Percentiles rank a stretch among this genome's conserved stretches.
These are phyloP conservation scores for Ascaphus truei DNA, from an alignment of 2,113 vertebrate species.

Conservation along the genomic window DNA sequence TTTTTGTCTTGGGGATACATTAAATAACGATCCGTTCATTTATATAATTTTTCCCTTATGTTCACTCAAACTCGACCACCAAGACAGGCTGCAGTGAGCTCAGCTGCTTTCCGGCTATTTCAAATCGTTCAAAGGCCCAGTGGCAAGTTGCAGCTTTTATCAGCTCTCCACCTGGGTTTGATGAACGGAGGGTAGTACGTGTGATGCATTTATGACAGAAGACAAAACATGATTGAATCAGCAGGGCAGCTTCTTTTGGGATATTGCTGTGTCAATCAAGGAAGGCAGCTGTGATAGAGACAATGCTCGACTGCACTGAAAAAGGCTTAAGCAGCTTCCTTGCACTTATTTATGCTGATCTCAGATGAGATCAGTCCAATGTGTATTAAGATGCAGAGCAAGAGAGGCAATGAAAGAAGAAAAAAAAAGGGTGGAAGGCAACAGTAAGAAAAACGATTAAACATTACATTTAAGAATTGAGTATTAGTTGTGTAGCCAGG, in stretches of 20 bases:
- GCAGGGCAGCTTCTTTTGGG: slow-evolving; percentile 46
- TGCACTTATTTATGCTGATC: slow-evolving; percentile 23
- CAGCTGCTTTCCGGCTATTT: slow-evolving; percentile 55
- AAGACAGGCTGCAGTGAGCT: slow-evolving; percentile 39
- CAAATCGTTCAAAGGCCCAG: slow-evolving; percentile 56
- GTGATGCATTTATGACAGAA: slow-evolving; percentile 38
- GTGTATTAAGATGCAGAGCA: slow-evolving; percentile 35
- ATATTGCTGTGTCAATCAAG: slow-evolving; percentile 43
- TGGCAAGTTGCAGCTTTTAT: slow-evolving; percentile 53
- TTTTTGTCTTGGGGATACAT: no score
- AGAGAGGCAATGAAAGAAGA: slow-evolving; percentile 6
- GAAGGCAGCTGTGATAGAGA: slow-evolving; percentile 49
- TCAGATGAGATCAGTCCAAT: slow-evolving; percentile 41
- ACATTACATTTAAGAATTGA: neutral
- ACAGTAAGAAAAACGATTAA: no score
- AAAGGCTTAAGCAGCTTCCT: slow-evolving; percentile 17
- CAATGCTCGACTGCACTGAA: slow-evolving; percentile 5
- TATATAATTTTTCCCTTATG: no score
- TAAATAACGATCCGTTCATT: no score
- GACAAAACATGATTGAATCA: slow-evolving; percentile 38
- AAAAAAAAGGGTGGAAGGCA: neutral
- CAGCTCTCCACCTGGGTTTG: slow-evolving; percentile 38
- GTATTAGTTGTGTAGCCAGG: no score
- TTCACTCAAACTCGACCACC: slow-evolving; percentile 43
- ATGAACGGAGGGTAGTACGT: slow-evolving; percentile 1